Base-by-base conservation (phyloP, 2,888 invertebrate genomes). In the Pheosia gnoma region DNA sequence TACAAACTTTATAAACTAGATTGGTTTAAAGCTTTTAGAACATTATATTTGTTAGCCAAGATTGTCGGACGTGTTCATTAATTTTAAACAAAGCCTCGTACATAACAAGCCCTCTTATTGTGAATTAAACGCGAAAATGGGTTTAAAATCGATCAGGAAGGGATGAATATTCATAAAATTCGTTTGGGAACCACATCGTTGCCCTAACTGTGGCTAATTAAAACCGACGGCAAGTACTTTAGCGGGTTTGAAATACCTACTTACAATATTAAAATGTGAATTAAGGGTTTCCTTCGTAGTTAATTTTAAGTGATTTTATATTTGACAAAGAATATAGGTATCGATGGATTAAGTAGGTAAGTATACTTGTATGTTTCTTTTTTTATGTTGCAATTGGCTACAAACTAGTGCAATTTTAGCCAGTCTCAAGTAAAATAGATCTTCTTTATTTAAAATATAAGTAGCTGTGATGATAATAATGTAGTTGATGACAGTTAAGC, bases 121-220 rank as follows among this genome's bases (percentile, higher is more conserved):
- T 37, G 56, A 57, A 58, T 59, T 45, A 53, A 59, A 53, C 25
- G 49, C 45, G 49, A 63, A 74, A 67, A 63, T 61, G n/a, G 57
- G 41, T 11, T 11, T 10, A 64, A 67, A 71, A 67, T 67, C 65
- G 73, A 75, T 70, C 54, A 70, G 62, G 64, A 51, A 7, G n/a
- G 38, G 7, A 68, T 73, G 65, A 75, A 75, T 75, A 75, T 73
- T 75, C 70, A 75, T 71, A 61, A 62, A 47, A 67, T 58, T 66
- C 65, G 60, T 64, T 71, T 60, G 62, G 52, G 51, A 45, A 55
- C 56, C 60, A 56, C 72, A 57, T 63, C 61, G 65, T 60, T 62
- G 69, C 66, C 53, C 61, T 69, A 61, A 65, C 63, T 60, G 62
- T 65, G 49, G 65, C 62, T 71, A 75, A 75, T 75, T 71, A 71